Percentiles rank a stretch among this genome's conserved stretches.
Conservation (phyloP, 1,140 invertebrate genomes). For the Leptonema lineaticorne region DNA sequence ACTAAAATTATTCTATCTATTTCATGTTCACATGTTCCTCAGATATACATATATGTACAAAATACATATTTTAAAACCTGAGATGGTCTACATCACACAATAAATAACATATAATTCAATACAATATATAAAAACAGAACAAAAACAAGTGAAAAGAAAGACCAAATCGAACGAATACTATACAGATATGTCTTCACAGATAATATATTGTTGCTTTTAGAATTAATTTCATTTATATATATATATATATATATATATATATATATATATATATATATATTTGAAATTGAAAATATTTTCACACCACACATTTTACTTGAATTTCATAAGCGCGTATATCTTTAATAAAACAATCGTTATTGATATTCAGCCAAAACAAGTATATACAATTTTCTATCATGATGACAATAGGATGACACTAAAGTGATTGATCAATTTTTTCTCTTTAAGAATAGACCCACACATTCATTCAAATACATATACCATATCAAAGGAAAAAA, state of each 20-base stretch:
- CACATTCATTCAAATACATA: too few species aligned
- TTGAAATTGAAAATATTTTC: too few species aligned
- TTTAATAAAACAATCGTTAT: too few species aligned
- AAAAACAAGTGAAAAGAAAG: conserved; percentile 30
- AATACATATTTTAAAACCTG: neutral
- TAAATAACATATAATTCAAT: neutral
- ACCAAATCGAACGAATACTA: too few species aligned
- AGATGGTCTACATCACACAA: conserved; percentile 16
- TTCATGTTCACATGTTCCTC: neutral
- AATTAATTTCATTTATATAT: conserved; percentile 8
- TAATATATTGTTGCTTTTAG: conserved; percentile 19
- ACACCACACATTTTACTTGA: too few species aligned
- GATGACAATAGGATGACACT: too few species aligned
- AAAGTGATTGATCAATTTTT: too few species aligned
- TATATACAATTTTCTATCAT: too few species aligned
- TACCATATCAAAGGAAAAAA: too few species aligned
- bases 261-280: too few species aligned
- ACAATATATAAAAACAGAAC: neutral
- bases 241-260: neutral
- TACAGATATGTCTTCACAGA: conserved; percentile 33
- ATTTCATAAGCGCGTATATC: neutral
- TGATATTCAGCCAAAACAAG: too few species aligned
- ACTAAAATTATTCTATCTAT: conserved; percentile 23
- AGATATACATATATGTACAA: neutral
- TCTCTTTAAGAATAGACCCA: too few species aligned